Conservation (phyloP, 2,888 invertebrate species). For the Apodemia zela region DNA sequence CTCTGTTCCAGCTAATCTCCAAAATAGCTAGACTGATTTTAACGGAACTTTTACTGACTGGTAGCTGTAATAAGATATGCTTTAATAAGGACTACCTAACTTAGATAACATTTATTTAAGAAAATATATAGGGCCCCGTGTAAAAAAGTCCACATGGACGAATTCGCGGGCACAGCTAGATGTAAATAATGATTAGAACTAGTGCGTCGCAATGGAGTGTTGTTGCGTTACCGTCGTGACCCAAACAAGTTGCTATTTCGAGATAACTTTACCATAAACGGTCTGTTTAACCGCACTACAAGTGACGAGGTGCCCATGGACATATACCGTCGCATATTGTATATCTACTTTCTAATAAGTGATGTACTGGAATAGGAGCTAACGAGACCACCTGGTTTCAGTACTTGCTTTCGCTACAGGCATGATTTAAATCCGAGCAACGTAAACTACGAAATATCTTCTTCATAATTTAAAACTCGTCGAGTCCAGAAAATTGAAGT, state of each 20-base stretch:
- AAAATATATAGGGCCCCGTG: too few relatives aligned
- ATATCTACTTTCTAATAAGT: constrained; percentile 57
- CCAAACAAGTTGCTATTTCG: constrained; percentile 77
- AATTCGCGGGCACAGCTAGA: too few relatives aligned
- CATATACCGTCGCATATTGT: constrained; percentile 35
- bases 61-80: too few relatives aligned
- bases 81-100: too few relatives aligned
- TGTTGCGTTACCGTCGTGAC: constrained; percentile 66
- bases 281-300: constrained; percentile 45
- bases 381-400: constrained; percentile 9
- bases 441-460: too few relatives aligned
- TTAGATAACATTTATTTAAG: too few relatives aligned
- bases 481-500: not conserved
- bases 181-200: not conserved
- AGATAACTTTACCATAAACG: constrained; percentile 76
- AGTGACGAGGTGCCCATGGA: constrained; percentile 42
- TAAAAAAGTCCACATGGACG: too few relatives aligned
- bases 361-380: constrained; percentile 31
- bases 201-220: constrained; percentile 49
- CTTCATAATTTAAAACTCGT: not conserved
- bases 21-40: too few relatives aligned
- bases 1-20: too few relatives aligned
- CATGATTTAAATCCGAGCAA: not conserved
- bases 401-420: not conserved
- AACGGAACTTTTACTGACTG: too few relatives aligned